Evolutionary conservation across 1,140 invertebrate genomes (phyloP).

Genomic region (Drosophila bipectinata): DNA sequence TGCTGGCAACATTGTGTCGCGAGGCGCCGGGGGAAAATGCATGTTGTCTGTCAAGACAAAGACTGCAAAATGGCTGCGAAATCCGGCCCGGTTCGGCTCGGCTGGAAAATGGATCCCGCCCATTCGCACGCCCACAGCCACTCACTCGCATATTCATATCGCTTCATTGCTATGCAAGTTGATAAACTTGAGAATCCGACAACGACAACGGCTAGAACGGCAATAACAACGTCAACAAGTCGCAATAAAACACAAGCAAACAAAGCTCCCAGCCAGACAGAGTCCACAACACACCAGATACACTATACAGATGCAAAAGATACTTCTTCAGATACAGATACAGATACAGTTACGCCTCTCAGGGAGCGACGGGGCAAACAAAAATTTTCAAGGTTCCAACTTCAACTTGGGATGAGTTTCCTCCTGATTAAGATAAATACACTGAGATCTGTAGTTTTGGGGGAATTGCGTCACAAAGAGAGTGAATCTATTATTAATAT

Average conservation of each 20-base stretch:
- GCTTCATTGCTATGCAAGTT: constrained; percentile 68
- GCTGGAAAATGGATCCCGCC: constrained; percentile 12
- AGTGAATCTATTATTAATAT: constrained; percentile 18
- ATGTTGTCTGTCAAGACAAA: constrained; percentile 12
- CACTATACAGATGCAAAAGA: constrained; percentile 19
- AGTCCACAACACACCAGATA: constrained; percentile 6
- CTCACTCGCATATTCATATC: constrained; percentile 49
- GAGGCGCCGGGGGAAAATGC: constrained; percentile 21
- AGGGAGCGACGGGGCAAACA: constrained; percentile 52
- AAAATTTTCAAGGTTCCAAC: constrained; percentile 37
- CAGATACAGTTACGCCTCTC: not conserved
- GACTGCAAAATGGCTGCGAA: constrained; percentile 22
- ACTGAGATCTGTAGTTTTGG: constrained; percentile 11
- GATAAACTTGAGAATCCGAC: constrained; percentile 64
- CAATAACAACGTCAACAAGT: constrained; percentile 60
- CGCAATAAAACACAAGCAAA: constrained; percentile 67
- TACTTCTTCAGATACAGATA: constrained; percentile 3
- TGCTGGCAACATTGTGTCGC: constrained; percentile 24
- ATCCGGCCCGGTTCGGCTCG: constrained; percentile 1
- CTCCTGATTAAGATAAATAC: constrained; percentile 45
- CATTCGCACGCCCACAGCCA: not conserved
- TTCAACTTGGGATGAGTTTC: constrained; percentile 20
- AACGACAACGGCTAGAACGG: constrained; percentile 32
- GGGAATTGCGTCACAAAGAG: constrained; percentile 32
- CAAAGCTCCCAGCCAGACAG: constrained; percentile 23